Base-by-base conservation (phyloP, 2,888 invertebrate genomes). In the Hipparchia semele region DNA sequence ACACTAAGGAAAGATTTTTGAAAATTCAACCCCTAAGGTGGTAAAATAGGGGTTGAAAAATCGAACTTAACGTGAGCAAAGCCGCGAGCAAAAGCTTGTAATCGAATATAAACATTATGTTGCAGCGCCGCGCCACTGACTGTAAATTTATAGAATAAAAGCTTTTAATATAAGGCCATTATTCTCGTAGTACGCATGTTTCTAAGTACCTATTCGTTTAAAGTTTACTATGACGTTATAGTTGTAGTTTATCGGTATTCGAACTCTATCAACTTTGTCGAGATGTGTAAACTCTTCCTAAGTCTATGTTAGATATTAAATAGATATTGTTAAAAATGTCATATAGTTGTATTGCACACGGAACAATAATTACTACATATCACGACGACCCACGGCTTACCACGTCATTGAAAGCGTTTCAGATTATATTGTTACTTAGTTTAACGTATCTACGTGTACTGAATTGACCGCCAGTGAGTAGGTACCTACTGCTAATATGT, bases 361-460 rank as follows among this genome's bases (percentile, higher is more conserved):
- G 33, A 70, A 75, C 73, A 75, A 75, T 75, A 75, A 74, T 13
- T 10, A 68, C 12, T 60, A 73, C 73, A 75, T 75, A 75, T 75
- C 74, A 75, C 70, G 45, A 70, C 68, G 9, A 54, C 10, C 9
- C 59, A 59, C 64, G 33, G 75, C 72, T 75, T 72, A 45, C 45
- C 53, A 70, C 33, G 53, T 68, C 54, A 62, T 49, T 58, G 49
- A 46, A 12, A 66, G 39, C 56, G 59, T 58, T 59, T 59, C 1
- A 60, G 59, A 68, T 65, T n/a, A 54, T 46, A 64, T 64, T 46
- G 23, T 64, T 64, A 62, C 12, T 4, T 62, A 62, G 49, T 49
- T 39, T 39, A 39, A 46, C 7, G 23, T 59, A 49, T 7, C 9
- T 49, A 49, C 8, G n/a, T 49, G 46, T 33, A 23, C 46, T 59